Conservation (phyloP, 2,113 vertebrate species). For the Chaetodon auriga region DNA sequence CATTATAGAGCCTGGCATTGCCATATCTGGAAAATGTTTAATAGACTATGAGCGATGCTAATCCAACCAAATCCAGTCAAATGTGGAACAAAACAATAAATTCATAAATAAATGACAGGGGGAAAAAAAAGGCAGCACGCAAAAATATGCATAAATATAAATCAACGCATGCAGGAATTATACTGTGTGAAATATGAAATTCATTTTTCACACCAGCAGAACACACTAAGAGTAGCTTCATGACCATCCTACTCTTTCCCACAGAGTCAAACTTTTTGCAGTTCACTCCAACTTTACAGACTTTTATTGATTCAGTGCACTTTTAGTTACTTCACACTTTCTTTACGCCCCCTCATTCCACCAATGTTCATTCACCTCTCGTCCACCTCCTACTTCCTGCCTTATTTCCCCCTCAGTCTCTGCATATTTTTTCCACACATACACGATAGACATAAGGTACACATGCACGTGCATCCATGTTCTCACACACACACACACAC, state of each 20-base stretch:
- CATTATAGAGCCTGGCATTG: conserved; percentile 74
- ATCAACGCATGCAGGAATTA: conserved; percentile 36
- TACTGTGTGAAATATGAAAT: conserved; percentile 5
- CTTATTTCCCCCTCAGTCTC: conserved; percentile 29
- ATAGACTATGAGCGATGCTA: conserved; percentile 80
- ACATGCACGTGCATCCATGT: background rate
- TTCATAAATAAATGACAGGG: conserved; percentile 70
- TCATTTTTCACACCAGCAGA: conserved; percentile 7
- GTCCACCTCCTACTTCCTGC: conserved; percentile 44
- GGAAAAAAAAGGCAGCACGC: conserved; percentile 13
- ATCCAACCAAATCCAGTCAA: conserved; percentile 81
- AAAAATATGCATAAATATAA: conserved; percentile 56
- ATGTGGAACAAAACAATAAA: conserved; percentile 77
- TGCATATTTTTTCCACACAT: conserved; percentile 30
- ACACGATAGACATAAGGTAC: conserved; percentile 4
- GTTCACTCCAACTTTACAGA: conserved; percentile 50
- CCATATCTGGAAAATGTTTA: conserved; percentile 81
- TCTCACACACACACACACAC: background rate
- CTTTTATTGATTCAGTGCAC: conserved; percentile 64
- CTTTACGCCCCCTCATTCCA: conserved; percentile 54
- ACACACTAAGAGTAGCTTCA: conserved; percentile 25
- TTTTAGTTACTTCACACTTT: conserved; percentile 63
- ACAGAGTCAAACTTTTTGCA: conserved; percentile 44
- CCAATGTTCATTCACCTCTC: conserved; percentile 55
- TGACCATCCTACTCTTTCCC: conserved; percentile 21